These are phyloP conservation scores for Willisornis vidua DNA, from an alignment of 2,113 vertebrate genomes.

Conservation along the genomic window DNA sequence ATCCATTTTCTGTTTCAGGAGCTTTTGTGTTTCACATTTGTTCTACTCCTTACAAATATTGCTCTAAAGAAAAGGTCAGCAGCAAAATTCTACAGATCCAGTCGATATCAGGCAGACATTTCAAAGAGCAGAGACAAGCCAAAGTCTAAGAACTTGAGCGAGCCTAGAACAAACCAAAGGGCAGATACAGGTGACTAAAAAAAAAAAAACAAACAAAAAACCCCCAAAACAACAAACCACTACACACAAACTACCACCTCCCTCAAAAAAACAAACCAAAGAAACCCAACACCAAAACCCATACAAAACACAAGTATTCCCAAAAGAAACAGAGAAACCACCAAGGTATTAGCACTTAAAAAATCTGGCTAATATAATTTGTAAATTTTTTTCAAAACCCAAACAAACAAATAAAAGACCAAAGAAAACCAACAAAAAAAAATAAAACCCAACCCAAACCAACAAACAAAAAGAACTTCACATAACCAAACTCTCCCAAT, in stretches of 20 bases:
- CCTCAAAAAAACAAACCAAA: neutral
- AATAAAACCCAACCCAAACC: too few species aligned
- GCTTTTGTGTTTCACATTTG: neutral
- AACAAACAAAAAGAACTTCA: too few species aligned
- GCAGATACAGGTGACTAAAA: neutral
- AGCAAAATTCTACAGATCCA: neutral
- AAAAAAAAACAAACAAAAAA: neutral
- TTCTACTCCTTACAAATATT: neutral
- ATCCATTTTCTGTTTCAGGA: neutral
- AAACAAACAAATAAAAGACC: too few species aligned
- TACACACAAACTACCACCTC: neutral
- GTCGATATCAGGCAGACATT: neutral
- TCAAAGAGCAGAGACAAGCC: neutral
- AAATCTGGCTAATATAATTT: neutral
- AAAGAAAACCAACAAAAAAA: neutral
- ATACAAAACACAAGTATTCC: neutral
- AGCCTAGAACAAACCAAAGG: neutral
- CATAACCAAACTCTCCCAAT: neutral
- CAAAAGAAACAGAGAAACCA: neutral
- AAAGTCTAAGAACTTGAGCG: neutral
- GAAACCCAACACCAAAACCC: neutral
- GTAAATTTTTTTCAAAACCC: neutral
- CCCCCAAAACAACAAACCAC: neutral
- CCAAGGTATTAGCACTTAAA: neutral
- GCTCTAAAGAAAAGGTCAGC: neutral